phyloP scores from a whole-genome alignment of 2,888 invertebrate species.

The Syrista parreyssii region DNA sequence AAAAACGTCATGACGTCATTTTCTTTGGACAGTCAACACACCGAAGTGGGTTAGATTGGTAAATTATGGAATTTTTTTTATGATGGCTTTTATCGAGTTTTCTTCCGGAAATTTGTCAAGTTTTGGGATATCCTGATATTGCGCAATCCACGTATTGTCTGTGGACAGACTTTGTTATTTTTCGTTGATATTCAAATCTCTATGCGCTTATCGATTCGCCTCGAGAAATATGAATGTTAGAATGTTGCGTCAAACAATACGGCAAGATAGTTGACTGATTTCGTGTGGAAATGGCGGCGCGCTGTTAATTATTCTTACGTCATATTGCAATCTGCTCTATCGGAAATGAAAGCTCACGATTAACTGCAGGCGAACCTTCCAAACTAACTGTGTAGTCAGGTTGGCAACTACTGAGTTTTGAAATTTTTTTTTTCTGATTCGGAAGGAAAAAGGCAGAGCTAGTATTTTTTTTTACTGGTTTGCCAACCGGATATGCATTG shows the following conservation, averaged over 20 bases:
- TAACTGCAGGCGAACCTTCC: conserved; percentile 47
- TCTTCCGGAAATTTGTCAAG: neutral
- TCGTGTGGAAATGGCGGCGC: neutral
- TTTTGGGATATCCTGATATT: neutral
- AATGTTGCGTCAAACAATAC: neutral
- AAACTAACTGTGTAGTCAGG: neutral
- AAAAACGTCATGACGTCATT: neutral
- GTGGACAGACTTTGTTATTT: neutral
- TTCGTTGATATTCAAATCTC: neutral
- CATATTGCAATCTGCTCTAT: neutral
- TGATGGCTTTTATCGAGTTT: too few species aligned
- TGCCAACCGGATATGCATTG: neutral
- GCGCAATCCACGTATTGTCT: too few species aligned
- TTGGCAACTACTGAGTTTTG: neutral
- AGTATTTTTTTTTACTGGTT: neutral
- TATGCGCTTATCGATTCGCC: neutral
- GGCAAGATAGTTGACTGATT: neutral
- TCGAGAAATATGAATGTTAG: neutral
- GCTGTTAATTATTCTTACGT: neutral
- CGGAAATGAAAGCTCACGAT: conserved; percentile 38
- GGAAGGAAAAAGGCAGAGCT: neutral
- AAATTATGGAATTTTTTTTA: neutral
- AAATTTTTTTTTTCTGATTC: neutral
- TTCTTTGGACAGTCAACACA: neutral
- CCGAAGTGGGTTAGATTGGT: neutral